Evolutionary conservation across 1,140 invertebrate species (phyloP).

Genomic region (Dreissena rostriformis): DNA sequence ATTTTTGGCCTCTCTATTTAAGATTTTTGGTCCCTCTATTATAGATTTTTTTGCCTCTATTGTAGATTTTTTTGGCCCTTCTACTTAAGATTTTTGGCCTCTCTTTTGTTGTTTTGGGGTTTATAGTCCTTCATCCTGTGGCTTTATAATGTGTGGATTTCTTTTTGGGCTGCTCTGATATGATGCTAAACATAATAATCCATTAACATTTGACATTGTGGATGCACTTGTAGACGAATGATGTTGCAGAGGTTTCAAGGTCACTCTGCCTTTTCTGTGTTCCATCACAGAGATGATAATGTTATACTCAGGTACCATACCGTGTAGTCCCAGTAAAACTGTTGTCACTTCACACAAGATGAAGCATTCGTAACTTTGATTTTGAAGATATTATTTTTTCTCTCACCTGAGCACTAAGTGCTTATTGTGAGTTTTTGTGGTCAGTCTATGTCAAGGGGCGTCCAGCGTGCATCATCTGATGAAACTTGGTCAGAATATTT

Average conservation of each 20-base stretch:
- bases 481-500: no score
- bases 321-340: neutral
- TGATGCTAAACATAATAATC: no score
- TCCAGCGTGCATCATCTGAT: no score
- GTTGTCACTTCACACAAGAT: no score
- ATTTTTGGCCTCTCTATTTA: neutral
- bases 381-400: no score
- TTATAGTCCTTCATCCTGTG: neutral
- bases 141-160: constrained; percentile 2
- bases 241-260: constrained; percentile 47
- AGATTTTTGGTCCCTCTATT: neutral
- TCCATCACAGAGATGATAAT: constrained; percentile 25
- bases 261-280: constrained; percentile 32
- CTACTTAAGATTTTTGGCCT: neutral
- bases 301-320: constrained; percentile 24
- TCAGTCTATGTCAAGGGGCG: no score
- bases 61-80: neutral
- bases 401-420: no score
- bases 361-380: no score
- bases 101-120: neutral
- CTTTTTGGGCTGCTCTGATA: neutral
- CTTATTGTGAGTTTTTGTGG: no score
- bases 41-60: neutral
- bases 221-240: constrained; percentile 23
- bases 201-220: neutral